phyloP scores from a whole-genome alignment of 2,113 vertebrate genomes.

The Sclerurus mexicanus region DNA sequence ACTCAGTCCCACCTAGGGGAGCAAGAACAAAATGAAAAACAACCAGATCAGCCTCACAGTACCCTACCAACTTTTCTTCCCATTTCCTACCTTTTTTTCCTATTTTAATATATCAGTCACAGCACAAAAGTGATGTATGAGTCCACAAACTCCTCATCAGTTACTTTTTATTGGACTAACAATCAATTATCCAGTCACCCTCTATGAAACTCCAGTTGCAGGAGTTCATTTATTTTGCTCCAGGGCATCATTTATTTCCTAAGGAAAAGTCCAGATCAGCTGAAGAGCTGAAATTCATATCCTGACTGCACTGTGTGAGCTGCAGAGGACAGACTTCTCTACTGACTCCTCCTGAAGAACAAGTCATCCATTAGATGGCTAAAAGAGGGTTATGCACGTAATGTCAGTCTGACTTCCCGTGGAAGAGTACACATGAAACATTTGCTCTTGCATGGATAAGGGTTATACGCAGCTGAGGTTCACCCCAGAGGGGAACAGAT shows the following conservation, averaged over 20 bases:
- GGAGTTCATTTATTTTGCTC: slow-evolving; percentile 29
- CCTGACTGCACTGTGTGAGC: not conserved
- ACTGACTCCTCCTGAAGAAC: not conserved
- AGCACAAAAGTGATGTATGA: not conserved
- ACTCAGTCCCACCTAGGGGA: slow-evolving; percentile 52
- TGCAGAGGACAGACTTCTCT: not conserved
- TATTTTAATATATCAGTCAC: not conserved
- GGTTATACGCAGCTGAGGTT: not conserved
- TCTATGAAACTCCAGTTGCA: not conserved
- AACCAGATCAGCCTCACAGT: not conserved
- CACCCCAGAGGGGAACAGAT: not conserved
- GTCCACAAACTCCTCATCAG: not conserved
- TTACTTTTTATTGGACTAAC: slow-evolving; percentile 15
- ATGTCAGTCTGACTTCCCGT: not conserved
- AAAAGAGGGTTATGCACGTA: rapidly evolving
- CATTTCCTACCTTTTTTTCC: not conserved
- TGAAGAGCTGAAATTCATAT: slow-evolving; percentile 14
- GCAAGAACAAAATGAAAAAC: not conserved
- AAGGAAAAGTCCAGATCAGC: not conserved
- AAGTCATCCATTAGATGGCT: not conserved
- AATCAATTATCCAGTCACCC: slow-evolving; percentile 25
- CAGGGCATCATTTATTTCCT: slow-evolving; percentile 30
- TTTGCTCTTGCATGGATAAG: not conserved
- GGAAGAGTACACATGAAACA: not conserved
- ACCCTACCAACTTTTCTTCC: not conserved